Base-by-base conservation (phyloP, 2,113 vertebrate species). In the Dolichotis patagonum region DNA sequence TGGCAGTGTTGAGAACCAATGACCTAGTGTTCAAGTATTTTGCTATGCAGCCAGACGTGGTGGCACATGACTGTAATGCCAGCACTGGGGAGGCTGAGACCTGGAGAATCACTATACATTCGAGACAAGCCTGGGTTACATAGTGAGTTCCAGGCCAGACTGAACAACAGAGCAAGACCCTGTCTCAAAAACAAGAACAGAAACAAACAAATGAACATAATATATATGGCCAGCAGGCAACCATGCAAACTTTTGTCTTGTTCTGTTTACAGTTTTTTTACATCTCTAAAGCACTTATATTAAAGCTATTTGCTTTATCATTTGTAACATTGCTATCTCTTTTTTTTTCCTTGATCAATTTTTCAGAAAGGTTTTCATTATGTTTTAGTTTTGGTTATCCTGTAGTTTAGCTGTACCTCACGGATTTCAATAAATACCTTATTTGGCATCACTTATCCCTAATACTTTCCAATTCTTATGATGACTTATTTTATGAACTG, bases 401-500 rank as follows among this genome's bases (percentile, higher is more conserved):
- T 88, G 10, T 75, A 71, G 73, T 96, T 91, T 88, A 94, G 71
- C 12, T 56, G 6, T 6, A 63, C 5, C 32, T 35, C 8, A 63
- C 7, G 49, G 28, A 69, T 84, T 94, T 88, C 86, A 43, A 49
- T 38, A 52, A 71, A 4, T 43, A 85, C 49, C n/a, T 90, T 78
- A 10, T 78, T 63, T 90, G 60, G 43, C 20, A 58, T 7, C 24
- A 84, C 30, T 93, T 87, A 91, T 38, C 60, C 83, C 46, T 87
- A 93, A 89, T 86, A 71, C 82, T 93, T 96, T 91, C 41, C 86
- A 91, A 86, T 67, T 85, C 22, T 88, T 60, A 63, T 32, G 84
- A 80, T 63, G 32, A 87, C 81, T 94, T 91, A 83, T 49, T 88
- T 94, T 77, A 49, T 92, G 63, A 88, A 7, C n/a, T 19, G 69